A percentile compares a stretch with the other conserved stretches of the same genome.
Evolutionary conservation across 2,113 vertebrate genomes (phyloP).

Genomic region (Myiozetetes cayanensis): DNA sequence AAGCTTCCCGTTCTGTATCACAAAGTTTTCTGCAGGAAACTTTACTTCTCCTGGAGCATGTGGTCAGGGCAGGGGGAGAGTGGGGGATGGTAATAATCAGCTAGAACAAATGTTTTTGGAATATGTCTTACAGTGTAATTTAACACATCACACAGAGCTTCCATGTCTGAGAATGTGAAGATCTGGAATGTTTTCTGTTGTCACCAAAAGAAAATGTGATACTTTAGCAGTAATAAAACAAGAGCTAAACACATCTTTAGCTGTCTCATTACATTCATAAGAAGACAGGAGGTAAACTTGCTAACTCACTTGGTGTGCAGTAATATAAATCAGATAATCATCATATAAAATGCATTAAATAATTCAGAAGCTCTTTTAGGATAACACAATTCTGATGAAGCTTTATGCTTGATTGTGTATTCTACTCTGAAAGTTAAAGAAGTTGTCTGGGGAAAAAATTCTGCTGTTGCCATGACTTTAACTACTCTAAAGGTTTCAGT

Average conservation of each 20-base stretch:
- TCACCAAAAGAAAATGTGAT: not conserved
- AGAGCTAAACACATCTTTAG: not conserved
- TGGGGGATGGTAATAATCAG: not conserved
- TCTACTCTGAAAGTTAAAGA: not conserved
- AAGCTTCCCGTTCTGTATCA: not conserved
- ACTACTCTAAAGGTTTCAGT: rapidly evolving
- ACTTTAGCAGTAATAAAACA: not conserved
- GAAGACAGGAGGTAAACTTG: not conserved
- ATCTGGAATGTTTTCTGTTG: not conserved
- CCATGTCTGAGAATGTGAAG: not conserved
- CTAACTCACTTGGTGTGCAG: not conserved
- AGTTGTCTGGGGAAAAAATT: not conserved
- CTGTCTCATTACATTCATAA: not conserved
- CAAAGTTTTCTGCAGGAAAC: not conserved
- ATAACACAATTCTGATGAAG: not conserved
- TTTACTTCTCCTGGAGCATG: not conserved
- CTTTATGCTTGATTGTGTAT: not conserved
- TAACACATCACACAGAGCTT: not conserved
- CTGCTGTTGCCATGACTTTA: not conserved
- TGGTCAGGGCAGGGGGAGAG: not conserved
- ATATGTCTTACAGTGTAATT: not conserved
- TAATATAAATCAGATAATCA: not conserved
- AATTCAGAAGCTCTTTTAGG: not conserved
- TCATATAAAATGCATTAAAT: not conserved
- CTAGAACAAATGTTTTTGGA: not conserved